Percentiles rank a stretch among this genome's conserved stretches.
Evolutionary conservation across 2,797 vertebrate genomes (phyloP).

Genomic region (Cryptoblepharus egeriae): DNA sequence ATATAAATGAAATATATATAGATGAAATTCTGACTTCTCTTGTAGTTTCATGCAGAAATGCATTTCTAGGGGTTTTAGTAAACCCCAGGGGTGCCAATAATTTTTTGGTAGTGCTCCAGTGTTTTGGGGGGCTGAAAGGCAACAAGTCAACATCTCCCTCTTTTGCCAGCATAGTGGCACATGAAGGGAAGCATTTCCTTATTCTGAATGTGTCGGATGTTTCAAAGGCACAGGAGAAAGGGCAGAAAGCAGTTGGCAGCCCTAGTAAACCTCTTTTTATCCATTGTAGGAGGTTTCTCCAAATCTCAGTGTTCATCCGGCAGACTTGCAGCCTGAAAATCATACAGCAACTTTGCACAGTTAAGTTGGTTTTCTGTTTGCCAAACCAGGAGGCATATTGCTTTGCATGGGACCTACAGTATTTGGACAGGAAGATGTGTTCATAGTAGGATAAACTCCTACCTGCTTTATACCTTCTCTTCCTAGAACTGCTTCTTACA

Average conservation of each 20-base stretch:
- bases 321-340: neutral
- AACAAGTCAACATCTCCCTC: neutral
- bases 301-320: neutral
- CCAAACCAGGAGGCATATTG: neutral
- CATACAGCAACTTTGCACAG: neutral
- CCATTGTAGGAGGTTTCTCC: neutral
- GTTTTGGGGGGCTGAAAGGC: neutral
- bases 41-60: neutral
- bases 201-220: neutral
- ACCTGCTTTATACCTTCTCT: neutral
- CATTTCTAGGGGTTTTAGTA: neutral
- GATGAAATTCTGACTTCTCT: too few relatives aligned
- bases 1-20: too few relatives aligned
- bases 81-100: neutral
- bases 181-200: neutral
- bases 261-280: neutral
- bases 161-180: neutral
- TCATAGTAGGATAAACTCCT: neutral
- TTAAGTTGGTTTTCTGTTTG: neutral
- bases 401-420: neutral
- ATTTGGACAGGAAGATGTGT: neutral
- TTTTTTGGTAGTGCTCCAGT: neutral
- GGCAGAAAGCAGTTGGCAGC: neutral
- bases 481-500: neutral
- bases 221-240: neutral